A percentile compares a stretch with the other conserved stretches of the same genome.
Conservation (phyloP, 1,140 invertebrate species). For the Eulimnadia texana region DNA sequence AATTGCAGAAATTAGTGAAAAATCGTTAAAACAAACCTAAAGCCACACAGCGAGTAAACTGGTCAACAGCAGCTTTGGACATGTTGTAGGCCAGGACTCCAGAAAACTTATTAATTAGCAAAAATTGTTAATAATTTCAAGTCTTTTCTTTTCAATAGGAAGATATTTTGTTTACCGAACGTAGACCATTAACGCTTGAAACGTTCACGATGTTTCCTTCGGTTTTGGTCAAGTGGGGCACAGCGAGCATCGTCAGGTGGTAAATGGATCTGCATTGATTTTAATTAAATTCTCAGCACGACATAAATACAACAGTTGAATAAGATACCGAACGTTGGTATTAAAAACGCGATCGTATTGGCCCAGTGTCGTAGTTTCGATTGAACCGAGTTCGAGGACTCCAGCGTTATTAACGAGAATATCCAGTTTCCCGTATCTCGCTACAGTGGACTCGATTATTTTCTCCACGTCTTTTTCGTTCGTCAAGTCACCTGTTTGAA, state of each 20-base stretch:
- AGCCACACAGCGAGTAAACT: slow-evolving; percentile 69
- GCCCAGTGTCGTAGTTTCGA: slow-evolving; percentile 36
- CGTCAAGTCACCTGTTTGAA: neutral
- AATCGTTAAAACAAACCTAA: slow-evolving; percentile 30
- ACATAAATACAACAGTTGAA: slow-evolving; percentile 12
- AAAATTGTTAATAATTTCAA: neutral
- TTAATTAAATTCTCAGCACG: neutral
- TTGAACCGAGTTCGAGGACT: slow-evolving; percentile 34
- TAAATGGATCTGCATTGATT: neutral
- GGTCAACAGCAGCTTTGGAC: slow-evolving; percentile 78
- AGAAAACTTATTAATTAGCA: slow-evolving; percentile 37
- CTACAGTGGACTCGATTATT: neutral
- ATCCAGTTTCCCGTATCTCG: neutral
- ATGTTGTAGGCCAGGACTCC: slow-evolving; percentile 67
- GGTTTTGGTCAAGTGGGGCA: slow-evolving; percentile 34
- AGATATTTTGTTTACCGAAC: slow-evolving; percentile 31
- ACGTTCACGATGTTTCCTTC: slow-evolving; percentile 42
- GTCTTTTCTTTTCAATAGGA: neutral
- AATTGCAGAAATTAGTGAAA: too few relatives aligned
- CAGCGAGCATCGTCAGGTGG: slow-evolving; percentile 26
- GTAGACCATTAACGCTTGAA: slow-evolving; percentile 40
- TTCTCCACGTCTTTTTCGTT: neutral
- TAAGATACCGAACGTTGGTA: slow-evolving; percentile 32
- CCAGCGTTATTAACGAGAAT: slow-evolving; percentile 29
- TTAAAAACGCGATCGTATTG: slow-evolving; percentile 39